Conservation (phyloP, 1,140 invertebrate species). For the Drosophila subobscura region DNA sequence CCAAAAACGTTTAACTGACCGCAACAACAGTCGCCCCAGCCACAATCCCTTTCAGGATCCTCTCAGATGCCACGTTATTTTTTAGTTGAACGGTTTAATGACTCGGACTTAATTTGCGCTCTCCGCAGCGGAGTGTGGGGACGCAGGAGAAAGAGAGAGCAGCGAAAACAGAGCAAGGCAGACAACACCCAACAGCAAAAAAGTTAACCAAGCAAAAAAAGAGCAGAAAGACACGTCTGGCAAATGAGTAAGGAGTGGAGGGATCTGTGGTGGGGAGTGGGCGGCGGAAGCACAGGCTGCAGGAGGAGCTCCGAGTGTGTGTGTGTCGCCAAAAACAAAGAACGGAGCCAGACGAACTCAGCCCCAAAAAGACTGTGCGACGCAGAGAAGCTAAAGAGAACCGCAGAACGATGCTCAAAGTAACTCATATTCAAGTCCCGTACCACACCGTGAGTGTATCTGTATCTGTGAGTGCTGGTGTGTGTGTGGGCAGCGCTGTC, state of each 20-base stretch:
- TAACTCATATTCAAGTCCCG: conserved; percentile 60
- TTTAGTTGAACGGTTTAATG: conserved; percentile 72
- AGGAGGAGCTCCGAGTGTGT: conserved; percentile 47
- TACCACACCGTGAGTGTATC: conserved; percentile 1
- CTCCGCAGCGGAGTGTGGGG: conserved; percentile 32
- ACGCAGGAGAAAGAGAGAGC: conserved; percentile 1
- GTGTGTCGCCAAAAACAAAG: conserved; percentile 51
- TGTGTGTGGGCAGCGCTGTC: conserved; percentile 36
- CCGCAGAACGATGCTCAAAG: conserved; percentile 67
- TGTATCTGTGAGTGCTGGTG: conserved; percentile 25
- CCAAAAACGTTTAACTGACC: conserved; percentile 64
- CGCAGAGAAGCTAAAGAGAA: conserved; percentile 36
- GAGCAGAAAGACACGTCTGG: conserved; percentile 57
- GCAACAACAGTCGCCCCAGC: conserved; percentile 17
- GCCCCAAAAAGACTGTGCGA: conserved; percentile 27
- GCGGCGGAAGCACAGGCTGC: conserved; percentile 52
- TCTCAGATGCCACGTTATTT: conserved; percentile 57
- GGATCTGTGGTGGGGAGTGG: conserved; percentile 30
- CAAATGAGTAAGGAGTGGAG: background rate
- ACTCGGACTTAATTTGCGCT: conserved; percentile 77
- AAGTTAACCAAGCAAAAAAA: conserved; percentile 20
- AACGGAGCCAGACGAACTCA: conserved; percentile 40
- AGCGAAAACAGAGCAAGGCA: conserved; percentile 54
- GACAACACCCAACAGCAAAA: conserved; percentile 68
- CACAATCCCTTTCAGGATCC: no score